Base-by-base conservation (phyloP, 92 coral and sea anemone species). In the Palythoa grandis region DNA sequence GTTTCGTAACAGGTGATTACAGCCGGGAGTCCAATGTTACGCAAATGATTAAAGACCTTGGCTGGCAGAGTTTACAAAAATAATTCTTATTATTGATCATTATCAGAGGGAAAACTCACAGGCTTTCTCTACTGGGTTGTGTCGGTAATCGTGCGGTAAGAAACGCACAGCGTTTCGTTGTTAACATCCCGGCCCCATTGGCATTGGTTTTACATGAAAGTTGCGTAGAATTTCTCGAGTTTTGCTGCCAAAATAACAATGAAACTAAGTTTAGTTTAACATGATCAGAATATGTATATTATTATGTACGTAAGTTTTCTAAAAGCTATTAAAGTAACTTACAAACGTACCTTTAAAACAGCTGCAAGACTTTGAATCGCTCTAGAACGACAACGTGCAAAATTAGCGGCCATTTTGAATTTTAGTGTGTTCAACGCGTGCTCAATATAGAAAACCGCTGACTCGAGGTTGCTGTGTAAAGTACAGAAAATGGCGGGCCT, bases 331-430 rank as follows among this genome's bases (percentile, higher is more conserved):
- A 25, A 24, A 19, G 20, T 67, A 67, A n/a, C 22, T 10, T 10
- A 14, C 35, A 50, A 40, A 25, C 17, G 11, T 22, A 75, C 79
- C 82, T 77, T 77, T 56, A 77, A 39, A 57, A 57, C 82, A 77
- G 82, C 69, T 56, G 70, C 50, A 16, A 77, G 43, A 37, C 82
- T 60, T 56, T 77, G 69, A 17, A 77, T 56, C 25, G 82, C 86
- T 77, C 88, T 60, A 35, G 86, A 73, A 53, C 90, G 88, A 87
- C 88, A 90, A 70, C 93, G 93, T 83, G 90, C 93, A 83, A 76
- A 83, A 8, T 72, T 77, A 29, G 93, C 93, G 86, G 93, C 93
- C 93, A 90, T 90, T 83, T 90, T 90, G 93, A 67, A 76, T 80
- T 6, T 29, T 3, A 14, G 5, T 7, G 0, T 15, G 19, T 17